phyloP scores from a whole-genome alignment of 2,797 vertebrate genomes.

The Enteromius viviparus region DNA sequence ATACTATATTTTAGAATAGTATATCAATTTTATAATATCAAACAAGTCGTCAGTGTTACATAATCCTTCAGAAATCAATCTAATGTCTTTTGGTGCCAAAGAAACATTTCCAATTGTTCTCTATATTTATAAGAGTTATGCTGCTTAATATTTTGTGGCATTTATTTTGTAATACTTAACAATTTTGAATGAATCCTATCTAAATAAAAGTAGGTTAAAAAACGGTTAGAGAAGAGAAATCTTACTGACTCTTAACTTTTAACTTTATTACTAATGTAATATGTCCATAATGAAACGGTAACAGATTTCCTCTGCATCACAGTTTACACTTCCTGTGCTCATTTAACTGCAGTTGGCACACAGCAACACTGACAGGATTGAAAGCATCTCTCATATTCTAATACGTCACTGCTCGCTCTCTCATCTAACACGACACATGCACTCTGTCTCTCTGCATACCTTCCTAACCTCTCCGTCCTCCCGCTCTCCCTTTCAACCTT shows the following conservation, averaged over 20 bases:
- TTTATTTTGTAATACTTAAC: not conserved
- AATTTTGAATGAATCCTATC: not conserved
- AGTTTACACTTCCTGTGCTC: not conserved
- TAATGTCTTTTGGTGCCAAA: not conserved
- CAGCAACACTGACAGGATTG: not conserved
- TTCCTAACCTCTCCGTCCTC: conserved; percentile 33
- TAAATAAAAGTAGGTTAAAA: too few relatives aligned
- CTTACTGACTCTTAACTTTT: not conserved
- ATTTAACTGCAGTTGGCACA: not conserved
- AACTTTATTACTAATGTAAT: too few relatives aligned
- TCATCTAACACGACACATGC: not conserved
- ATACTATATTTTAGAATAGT: too few relatives aligned
- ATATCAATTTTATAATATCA: too few relatives aligned
- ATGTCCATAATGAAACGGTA: not conserved
- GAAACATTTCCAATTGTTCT: not conserved
- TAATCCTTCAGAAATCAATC: not conserved
- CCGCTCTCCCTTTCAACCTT: conserved; percentile 27
- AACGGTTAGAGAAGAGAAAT: not conserved
- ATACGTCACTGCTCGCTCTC: not conserved
- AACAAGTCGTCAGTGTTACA: not conserved
- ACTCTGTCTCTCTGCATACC: conserved; percentile 10
- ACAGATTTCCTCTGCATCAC: not conserved
- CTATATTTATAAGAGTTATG: not conserved
- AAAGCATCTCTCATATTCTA: conserved; percentile 15
- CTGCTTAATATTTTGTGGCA: not conserved